Evolutionary conservation across 2,888 invertebrate genomes (phyloP).

Genomic region (Chrysolina oricalcia): DNA sequence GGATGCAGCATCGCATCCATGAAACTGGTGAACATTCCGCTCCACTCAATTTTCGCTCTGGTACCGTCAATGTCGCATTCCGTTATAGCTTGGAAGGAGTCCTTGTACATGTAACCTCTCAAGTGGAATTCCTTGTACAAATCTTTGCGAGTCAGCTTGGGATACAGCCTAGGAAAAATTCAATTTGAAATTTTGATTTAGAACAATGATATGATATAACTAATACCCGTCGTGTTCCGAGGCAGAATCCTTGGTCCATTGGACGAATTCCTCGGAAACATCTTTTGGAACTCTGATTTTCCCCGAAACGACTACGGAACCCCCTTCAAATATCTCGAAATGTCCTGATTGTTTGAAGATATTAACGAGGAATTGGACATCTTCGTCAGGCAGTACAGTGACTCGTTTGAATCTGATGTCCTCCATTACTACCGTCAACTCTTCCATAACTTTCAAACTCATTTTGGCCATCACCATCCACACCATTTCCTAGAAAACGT

Average conservation of each 20-base stretch:
- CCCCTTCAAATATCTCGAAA: slow-evolving; percentile 73
- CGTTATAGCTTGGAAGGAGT: not conserved
- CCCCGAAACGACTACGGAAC: slow-evolving; percentile 80
- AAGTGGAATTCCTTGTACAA: not conserved
- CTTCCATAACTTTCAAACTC: slow-evolving; percentile 62
- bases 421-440: slow-evolving; percentile 75
- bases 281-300: slow-evolving; percentile 75
- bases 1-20: slow-evolving; percentile 5
- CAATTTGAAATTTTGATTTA: not conserved
- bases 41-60: not conserved
- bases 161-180: slow-evolving; percentile 1
- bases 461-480: slow-evolving; percentile 74
- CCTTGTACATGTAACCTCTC: slow-evolving; percentile 1
- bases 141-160: not conserved
- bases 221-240: not conserved
- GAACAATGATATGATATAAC: no score
- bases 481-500: slow-evolving; percentile 65
- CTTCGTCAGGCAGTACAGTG: slow-evolving; percentile 73
- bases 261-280: slow-evolving; percentile 58
- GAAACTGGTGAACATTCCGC: not conserved
- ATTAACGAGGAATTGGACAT: slow-evolving; percentile 56
- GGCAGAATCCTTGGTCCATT: not conserved
- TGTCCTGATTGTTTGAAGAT: slow-evolving; percentile 58
- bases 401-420: slow-evolving; percentile 75
- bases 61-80: slow-evolving; percentile 1